A percentile compares a stretch with the other conserved stretches of the same genome.
These are phyloP conservation scores for Sceloporus undulatus DNA, from an alignment of 2,113 vertebrate genomes.

Conservation along the genomic window DNA sequence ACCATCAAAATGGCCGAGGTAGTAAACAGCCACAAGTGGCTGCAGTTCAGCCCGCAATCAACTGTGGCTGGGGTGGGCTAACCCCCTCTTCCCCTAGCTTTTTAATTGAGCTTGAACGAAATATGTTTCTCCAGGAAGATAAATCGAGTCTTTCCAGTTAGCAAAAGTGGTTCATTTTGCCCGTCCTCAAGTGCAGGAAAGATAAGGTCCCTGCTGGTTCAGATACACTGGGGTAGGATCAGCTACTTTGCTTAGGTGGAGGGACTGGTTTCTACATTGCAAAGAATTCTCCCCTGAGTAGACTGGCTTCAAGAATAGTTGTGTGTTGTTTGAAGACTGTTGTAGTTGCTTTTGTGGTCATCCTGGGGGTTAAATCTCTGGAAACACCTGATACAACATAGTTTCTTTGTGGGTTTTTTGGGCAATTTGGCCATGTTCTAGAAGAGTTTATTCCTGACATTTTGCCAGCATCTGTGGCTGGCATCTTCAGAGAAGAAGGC, in stretches of 20 bases:
- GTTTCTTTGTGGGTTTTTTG: no score
- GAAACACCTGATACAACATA: no score
- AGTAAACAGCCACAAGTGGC: constrained; percentile 40
- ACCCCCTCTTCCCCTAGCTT: neutral
- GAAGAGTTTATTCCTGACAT: no score
- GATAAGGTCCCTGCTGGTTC: neutral
- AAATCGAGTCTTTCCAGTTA: neutral
- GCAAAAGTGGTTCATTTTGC: neutral
- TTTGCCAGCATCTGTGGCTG: no score
- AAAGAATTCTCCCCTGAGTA: neutral
- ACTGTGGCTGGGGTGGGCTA: neutral
- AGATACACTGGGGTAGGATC: neutral
- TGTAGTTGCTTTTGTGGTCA: no score
- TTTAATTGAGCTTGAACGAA: neutral
- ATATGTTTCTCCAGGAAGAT: neutral
- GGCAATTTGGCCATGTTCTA: no score
- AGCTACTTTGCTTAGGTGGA: neutral
- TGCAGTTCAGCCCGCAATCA: neutral
- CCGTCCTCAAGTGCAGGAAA: neutral
- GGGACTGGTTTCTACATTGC: neutral
- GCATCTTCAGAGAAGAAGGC: no score
- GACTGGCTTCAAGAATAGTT: neutral
- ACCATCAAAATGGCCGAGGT: constrained; percentile 64
- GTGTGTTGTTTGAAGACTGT: neutral
- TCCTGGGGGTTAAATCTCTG: no score